Evolutionary conservation across 2,797 vertebrate species (phyloP), one percentile per base, ranked within the genome.

Genomic region (Agapornis canus): DNA sequence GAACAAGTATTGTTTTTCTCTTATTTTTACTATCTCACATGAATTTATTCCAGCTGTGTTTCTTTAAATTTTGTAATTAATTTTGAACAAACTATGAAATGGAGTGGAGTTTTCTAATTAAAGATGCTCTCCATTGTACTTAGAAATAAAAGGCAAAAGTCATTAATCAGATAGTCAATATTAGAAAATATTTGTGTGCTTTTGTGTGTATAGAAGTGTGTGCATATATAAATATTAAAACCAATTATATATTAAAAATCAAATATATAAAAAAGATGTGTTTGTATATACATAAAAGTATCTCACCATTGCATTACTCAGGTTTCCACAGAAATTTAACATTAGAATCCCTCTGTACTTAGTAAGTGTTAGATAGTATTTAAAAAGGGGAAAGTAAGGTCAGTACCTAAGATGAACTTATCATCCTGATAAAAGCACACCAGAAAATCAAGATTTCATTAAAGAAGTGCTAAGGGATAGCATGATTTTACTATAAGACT

Each of bases 41-140:
- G 68, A 37, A 85, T 86, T 92, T 86, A 70, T 95, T 81, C 73
- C 83, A 90, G 86, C 82, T 93, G 87, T 82, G 54, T 72, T 91
- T 91, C 9, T 20, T 86, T 72, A 66, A 10, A 79, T 82, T 66
- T 70, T 77, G 42, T 29, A 0, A 75, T 80, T 91, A 85, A 21
- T 91, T 81, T 76, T 82, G 20, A 82, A 47, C 14, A 66, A 89
- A 84, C 20, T 77, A 16, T 71, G 64, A 63, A 86, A 51, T 59
- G 11, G 32, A 47, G 21, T 71, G 10, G 32, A 47, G 21, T 71
- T 61, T 56, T 86, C 51, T 56, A 29, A 57, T 65, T 75, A 37
- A 86, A 90, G 32, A 47, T 69, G 12, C 5, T 60, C 4, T 60
- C 4, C 6, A 7, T 17, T 72, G 6, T 89, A n/a, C 4, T 9